Base-by-base conservation (phyloP, 2,888 invertebrate species). In the Leptopilina myrica region DNA sequence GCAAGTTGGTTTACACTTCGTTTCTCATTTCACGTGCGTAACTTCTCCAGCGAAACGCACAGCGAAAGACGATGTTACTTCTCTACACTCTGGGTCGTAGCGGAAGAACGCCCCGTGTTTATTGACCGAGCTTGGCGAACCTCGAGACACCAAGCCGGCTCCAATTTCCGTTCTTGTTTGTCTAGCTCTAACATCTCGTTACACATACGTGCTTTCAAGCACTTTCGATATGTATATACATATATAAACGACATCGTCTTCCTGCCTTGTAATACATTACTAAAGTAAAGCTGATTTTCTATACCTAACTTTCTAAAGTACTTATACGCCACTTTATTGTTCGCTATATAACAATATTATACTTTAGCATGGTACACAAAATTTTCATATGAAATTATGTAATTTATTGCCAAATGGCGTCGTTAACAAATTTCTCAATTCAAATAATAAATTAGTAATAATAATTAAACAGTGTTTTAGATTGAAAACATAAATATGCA, bases 151-250 rank as follows among this genome's bases (percentile, higher is more conserved):
- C 73, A 76, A 65, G 76, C 59, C 76, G 78, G 82, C 81, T 82
- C 78, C 77, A 84, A 86, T 85, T 85, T 82, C 82, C 80, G 64
- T 76, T 69, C 82, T 82, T 84, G 84, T 85, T 85, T 86, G 81
- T 82, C 64, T 78, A 82, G 69, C 69, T 73, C 69, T 56, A 56
- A 73, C 69, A 73, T 73, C 69, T 73, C 69, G 64, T 78, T 81
- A 62, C 76, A 78, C 76, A 73, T 73, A 56, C 69, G 56, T n/a
- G 69, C 69, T 73, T 73, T 56, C 49, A 73, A 73, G 53, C 69
- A 73, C 33, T 73, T 73, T n/a, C 14, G 53, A 33, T 33, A 20
- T 73, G 26, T 73, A 73, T 49, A 73, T 14, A 53, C 7, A 33
- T 33, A 4, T 33, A 33, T 33, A 33, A 33, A 56, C 53, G 33